Evolutionary conservation across 2,113 vertebrate species (phyloP), one percentile per base, ranked within the genome.

Genomic region (Dipodomys spectabilis): DNA sequence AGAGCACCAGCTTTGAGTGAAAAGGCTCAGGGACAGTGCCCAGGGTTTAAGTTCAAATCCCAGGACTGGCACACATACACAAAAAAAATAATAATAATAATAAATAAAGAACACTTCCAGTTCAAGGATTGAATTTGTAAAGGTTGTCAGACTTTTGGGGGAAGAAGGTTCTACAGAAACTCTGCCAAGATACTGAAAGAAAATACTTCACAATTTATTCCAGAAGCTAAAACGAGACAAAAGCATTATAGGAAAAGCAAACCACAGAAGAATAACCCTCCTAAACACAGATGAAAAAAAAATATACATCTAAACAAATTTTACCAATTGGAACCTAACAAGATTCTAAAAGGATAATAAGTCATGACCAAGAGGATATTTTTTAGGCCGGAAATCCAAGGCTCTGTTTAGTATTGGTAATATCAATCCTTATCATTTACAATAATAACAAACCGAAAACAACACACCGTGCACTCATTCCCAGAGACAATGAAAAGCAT

Each of bases 401-500:
- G 19, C 28, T 30, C 5, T 49, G 80, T 39, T 80, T 75, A 90
- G 49, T 67, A 35, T 67, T 75, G 67, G 62, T 75, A 83, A n/a
- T 68, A 64, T 49, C 44, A 60, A 68, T 83, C 62, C 27, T 49
- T 23, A 30, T 74, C 53, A 75, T 65, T 57, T 20, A 30, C 19
- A 83, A 67, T 53, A 74, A 44, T 82, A 73, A 90, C 44, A 79
- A 78, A 88, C 28, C 74, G 22, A 74, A 86, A 65, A 49, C 44
- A 6, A 25, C 53, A 86, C 74, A 75, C 8, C 20, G 20, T 65
- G 23, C 23, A 23, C 23, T 65, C 64, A 65, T 65, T 65, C 9
- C 71, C 35, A 86, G 8, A 78, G 86, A 35, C 16, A 53, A 39
- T 5, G 44, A 49, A 53, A 68, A 88, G 65, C 27, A 28, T 32